Evolutionary conservation across 2,888 invertebrate genomes (phyloP).

Genomic region (Zygaena filipendulae): DNA sequence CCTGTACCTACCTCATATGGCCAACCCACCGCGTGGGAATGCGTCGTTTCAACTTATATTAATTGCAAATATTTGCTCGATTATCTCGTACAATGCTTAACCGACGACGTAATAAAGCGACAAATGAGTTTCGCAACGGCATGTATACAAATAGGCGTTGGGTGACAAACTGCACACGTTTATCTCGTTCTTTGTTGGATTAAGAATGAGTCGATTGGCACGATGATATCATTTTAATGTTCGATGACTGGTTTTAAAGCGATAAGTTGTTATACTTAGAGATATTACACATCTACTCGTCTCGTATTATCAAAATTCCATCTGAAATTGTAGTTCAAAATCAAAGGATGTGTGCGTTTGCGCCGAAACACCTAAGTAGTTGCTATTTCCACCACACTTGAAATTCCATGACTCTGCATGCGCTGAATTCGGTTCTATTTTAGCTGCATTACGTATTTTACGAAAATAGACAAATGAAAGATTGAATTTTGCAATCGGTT

Average conservation of each 20-base stretch:
- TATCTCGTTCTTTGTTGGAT: constrained; percentile 12
- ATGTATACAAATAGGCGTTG: constrained; percentile 13
- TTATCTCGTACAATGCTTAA: constrained; percentile 9
- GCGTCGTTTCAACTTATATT: constrained; percentile 21
- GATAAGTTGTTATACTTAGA: too few relatives aligned
- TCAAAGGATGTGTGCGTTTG: too few relatives aligned
- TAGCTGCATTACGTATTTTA: too few relatives aligned
- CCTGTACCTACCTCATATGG: constrained; percentile 13
- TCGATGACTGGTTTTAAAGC: constrained; percentile 8
- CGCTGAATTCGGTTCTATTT: too few relatives aligned
- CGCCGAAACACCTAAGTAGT: too few relatives aligned
- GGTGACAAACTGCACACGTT: constrained; percentile 11
- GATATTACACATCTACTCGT: too few relatives aligned
- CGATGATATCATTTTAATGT: constrained; percentile 17
- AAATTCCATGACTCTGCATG: too few relatives aligned
- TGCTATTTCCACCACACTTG: too few relatives aligned
- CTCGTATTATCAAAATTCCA: too few relatives aligned
- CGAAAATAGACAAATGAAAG: too few relatives aligned
- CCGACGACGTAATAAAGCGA: constrained; percentile 13
- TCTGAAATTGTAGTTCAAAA: too few relatives aligned
- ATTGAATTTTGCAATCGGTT: too few relatives aligned
- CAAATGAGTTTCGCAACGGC: constrained; percentile 12
- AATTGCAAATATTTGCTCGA: constrained; percentile 12
- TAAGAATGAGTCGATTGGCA: constrained; percentile 15
- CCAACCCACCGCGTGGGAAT: constrained; percentile 24